Evolutionary conservation across 2,113 vertebrate genomes (phyloP).

Genomic region (Suricata suricatta): DNA sequence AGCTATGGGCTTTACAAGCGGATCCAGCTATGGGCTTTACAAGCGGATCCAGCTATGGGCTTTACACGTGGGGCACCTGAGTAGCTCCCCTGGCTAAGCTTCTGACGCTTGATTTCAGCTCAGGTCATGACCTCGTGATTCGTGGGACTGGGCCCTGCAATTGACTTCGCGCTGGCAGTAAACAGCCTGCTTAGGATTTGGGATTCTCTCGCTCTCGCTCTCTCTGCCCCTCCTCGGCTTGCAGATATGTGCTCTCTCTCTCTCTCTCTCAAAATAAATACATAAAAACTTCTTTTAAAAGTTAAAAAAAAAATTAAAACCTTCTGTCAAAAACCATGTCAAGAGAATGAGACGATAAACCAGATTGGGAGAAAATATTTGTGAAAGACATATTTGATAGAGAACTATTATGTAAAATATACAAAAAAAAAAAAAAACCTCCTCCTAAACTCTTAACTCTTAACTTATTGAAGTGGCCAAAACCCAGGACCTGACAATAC

Average conservation of each 20-base stretch:
- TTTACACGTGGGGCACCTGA: background rate
- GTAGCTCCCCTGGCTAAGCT: no score
- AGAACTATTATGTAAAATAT: background rate
- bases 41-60: background rate
- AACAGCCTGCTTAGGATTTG: no score
- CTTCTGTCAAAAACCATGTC: background rate
- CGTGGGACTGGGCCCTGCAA: no score
- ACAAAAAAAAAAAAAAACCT: background rate
- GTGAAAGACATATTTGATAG: background rate
- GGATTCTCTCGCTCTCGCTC: no score
- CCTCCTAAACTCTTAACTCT: background rate
- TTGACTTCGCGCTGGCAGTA: no score
- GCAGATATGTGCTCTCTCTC: no score
- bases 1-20: background rate
- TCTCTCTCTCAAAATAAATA: no score
- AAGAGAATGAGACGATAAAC: background rate
- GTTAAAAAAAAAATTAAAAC: background rate
- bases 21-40: background rate
- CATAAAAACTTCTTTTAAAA: no score
- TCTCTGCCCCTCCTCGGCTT: no score
- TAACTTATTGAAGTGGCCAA: background rate
- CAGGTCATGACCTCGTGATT: no score
- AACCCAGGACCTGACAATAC: background rate
- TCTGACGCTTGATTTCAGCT: no score
- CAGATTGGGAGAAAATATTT: background rate